phyloP scores from a whole-genome alignment of 2,797 vertebrate species.

The Orestias chungarensis region DNA sequence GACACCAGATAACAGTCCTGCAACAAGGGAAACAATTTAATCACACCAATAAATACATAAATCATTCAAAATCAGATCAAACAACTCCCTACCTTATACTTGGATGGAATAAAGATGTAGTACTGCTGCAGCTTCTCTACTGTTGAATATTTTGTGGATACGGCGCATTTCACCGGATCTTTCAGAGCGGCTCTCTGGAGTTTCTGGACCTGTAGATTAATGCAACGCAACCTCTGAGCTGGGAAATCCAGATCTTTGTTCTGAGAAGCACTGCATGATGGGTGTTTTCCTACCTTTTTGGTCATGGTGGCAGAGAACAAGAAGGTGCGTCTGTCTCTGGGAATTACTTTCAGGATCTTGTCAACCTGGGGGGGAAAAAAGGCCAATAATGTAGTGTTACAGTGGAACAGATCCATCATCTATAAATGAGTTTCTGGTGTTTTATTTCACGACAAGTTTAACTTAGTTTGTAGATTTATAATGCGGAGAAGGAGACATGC shows the following conservation, averaged over 20 bases:
- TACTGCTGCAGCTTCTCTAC: conserved; percentile 97
- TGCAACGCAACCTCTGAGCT: neutral
- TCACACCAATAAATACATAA: neutral
- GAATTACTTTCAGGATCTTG: conserved; percentile 97
- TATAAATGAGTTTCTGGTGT: neutral
- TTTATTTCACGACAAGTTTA: too few species aligned
- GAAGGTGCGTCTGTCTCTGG: conserved; percentile 92
- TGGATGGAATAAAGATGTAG: conserved; percentile 96
- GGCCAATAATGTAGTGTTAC: neutral
- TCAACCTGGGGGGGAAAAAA: conserved; percentile 83
- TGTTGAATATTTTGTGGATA: conserved; percentile 95
- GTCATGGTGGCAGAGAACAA: conserved; percentile 99
- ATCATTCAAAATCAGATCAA: neutral
- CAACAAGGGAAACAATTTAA: neutral
- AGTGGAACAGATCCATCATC: too few species aligned
- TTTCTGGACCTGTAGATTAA: conserved; percentile 90
- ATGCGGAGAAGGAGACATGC: too few species aligned
- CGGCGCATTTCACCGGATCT: conserved; percentile 94
- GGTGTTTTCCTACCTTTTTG: conserved; percentile 86
- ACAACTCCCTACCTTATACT: conserved; percentile 88
- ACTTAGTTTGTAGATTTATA: too few species aligned
- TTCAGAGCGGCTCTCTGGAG: conserved; percentile 94
- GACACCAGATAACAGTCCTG: conserved; percentile 98
- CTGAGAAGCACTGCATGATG: neutral
- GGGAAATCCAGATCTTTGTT: too few species aligned